A percentile compares a stretch with the other conserved stretches of the same genome.
Evolutionary conservation across 2,888 invertebrate genomes (phyloP).

Genomic region (Eretmocerus hayati): DNA sequence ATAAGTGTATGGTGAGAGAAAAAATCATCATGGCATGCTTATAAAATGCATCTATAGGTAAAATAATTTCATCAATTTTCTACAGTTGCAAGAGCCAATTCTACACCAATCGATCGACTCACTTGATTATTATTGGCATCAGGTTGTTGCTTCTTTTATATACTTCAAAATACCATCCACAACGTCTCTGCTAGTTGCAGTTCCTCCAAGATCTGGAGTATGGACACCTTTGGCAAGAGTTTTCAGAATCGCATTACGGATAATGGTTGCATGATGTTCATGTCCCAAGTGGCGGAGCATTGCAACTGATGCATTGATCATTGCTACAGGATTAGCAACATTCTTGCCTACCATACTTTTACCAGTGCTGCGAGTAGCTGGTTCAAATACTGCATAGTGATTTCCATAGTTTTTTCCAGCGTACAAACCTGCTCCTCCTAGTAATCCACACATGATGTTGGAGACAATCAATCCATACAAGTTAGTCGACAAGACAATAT

Average conservation of each 20-base stretch:
- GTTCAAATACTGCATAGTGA: slow-evolving; percentile 81
- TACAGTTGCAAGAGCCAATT: too few relatives aligned
- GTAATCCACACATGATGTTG: slow-evolving; percentile 91
- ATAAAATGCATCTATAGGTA: too few relatives aligned
- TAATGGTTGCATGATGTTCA: slow-evolving; percentile 69
- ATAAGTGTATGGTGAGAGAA: too few relatives aligned
- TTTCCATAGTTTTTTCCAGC: slow-evolving; percentile 92
- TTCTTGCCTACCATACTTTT: slow-evolving; percentile 93
- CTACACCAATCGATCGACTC: too few relatives aligned
- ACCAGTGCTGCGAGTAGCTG: slow-evolving; percentile 95
- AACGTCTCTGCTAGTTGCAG: slow-evolving; percentile 73
- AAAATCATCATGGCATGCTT: too few relatives aligned
- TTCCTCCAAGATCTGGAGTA: slow-evolving; percentile 69
- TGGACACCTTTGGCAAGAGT: slow-evolving; percentile 61
- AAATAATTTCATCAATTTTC: too few relatives aligned
- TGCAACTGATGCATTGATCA: slow-evolving; percentile 90
- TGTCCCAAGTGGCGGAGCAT: slow-evolving; percentile 89
- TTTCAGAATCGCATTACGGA: slow-evolving; percentile 68
- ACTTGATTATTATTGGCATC: too few relatives aligned
- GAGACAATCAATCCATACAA: slow-evolving; percentile 95
- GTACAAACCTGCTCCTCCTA: slow-evolving; percentile 92
- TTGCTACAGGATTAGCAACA: slow-evolving; percentile 93
- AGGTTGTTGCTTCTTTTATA: slow-evolving; percentile 51
- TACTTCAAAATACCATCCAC: slow-evolving; percentile 76
- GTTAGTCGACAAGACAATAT: slow-evolving; percentile 96